Conservation (phyloP, 2,888 invertebrate species). For the Ditylenchus weischeri region DNA sequence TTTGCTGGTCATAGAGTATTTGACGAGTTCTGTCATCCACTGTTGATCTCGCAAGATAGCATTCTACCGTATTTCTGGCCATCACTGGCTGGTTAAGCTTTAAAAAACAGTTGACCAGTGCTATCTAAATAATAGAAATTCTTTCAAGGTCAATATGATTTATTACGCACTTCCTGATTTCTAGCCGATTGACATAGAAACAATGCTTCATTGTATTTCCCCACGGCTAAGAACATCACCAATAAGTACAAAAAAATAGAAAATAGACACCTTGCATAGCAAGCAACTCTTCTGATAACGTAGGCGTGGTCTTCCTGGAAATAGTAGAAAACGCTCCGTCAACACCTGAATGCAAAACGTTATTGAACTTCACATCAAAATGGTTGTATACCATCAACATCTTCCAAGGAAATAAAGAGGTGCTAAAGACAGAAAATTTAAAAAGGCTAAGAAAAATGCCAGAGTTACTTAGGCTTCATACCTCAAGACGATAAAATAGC, state of each 20-base stretch:
- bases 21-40: too few species aligned
- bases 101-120: slow-evolving; percentile 16
- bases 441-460: not conserved
- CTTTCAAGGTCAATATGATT: too few species aligned
- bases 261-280: slow-evolving; percentile 2
- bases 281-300: slow-evolving; percentile 13
- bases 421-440: not conserved
- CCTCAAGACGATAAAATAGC: slow-evolving; percentile 16
- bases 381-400: not conserved
- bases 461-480: too few species aligned
- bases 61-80: slow-evolving; percentile 12
- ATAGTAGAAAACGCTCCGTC: slow-evolving; percentile 13
- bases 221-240: not conserved
- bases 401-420: slow-evolving; percentile 7
- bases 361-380: not conserved
- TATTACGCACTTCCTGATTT: not conserved
- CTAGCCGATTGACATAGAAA: not conserved
- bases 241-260: not conserved
- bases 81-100: slow-evolving; percentile 10
- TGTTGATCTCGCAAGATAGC: too few species aligned
- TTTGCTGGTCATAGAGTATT: not conserved
- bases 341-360: not conserved
- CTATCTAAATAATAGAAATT: not conserved
- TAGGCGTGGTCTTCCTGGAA: slow-evolving; percentile 11
- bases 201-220: slow-evolving; percentile 2